A percentile compares a stretch with the other conserved stretches of the same genome.
Evolutionary conservation across 2,888 invertebrate species (phyloP).

Genomic region (Cheilosia soror): DNA sequence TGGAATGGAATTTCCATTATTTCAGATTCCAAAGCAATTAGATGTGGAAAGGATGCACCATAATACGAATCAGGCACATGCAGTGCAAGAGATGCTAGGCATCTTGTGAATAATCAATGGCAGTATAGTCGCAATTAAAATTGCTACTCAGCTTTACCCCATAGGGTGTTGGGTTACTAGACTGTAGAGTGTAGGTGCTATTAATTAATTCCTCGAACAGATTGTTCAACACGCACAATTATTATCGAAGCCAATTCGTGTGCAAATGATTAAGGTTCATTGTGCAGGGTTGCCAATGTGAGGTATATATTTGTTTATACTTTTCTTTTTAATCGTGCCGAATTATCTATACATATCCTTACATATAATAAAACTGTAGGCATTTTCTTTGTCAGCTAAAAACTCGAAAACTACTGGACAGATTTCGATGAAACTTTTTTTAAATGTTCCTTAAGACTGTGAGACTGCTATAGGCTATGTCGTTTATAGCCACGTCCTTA

Average conservation of each 20-base stretch:
- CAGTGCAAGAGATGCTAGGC: background rate
- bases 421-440: too few relatives aligned
- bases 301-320: too few relatives aligned
- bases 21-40: constrained; percentile 53
- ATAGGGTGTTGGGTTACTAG: constrained; percentile 3
- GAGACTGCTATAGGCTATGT: too few relatives aligned
- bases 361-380: too few relatives aligned
- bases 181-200: constrained; percentile 5
- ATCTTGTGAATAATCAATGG: constrained; percentile 17
- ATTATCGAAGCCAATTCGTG: constrained; percentile 9
- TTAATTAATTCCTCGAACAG: constrained; percentile 31
- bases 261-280: background rate
- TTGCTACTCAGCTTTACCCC: background rate
- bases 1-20: constrained; percentile 48
- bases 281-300: too few relatives aligned
- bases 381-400: too few relatives aligned
- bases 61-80: background rate
- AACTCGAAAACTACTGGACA: too few relatives aligned
- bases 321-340: too few relatives aligned
- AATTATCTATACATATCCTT: too few relatives aligned
- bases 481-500: too few relatives aligned
- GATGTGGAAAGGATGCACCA: constrained; percentile 1
- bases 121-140: constrained; percentile 23
- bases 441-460: too few relatives aligned
- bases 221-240: constrained; percentile 46